Evolutionary conservation across 2,797 vertebrate species (phyloP).

Genomic region (Takifugu ocellatus): DNA sequence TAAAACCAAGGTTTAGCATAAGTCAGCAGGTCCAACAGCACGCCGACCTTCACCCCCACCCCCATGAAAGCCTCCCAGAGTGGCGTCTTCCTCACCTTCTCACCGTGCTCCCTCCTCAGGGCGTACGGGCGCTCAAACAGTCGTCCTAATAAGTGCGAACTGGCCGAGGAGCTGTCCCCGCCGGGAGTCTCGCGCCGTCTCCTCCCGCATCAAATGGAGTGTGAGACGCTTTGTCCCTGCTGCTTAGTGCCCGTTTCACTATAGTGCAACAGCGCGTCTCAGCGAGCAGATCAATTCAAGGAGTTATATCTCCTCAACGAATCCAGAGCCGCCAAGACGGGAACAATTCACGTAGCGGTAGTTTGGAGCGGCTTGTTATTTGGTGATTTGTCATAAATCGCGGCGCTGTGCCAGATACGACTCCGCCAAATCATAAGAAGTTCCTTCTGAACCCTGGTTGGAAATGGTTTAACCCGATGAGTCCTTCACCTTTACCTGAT

Average conservation of each 20-base stretch:
- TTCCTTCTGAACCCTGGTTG: no score
- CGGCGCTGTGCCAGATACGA: no score
- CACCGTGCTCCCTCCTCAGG: slow-evolving; percentile 38
- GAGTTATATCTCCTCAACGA: no score
- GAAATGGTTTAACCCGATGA: slow-evolving; percentile 29
- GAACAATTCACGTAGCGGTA: no score
- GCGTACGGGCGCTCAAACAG: slow-evolving; percentile 41
- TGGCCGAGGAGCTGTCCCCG: slow-evolving; percentile 34
- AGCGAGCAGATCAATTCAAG: neutral
- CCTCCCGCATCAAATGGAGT: slow-evolving; percentile 22
- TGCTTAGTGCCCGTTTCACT: slow-evolving; percentile 33
- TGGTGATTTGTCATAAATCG: no score
- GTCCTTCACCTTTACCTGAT: slow-evolving; percentile 32
- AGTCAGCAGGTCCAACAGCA: slow-evolving; percentile 6
- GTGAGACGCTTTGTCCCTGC: slow-evolving; percentile 46
- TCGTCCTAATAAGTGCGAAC: slow-evolving; percentile 46
- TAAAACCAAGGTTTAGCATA: neutral
- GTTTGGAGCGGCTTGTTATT: no score
- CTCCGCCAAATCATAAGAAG: no score
- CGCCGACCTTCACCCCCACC: slow-evolving; percentile 8
- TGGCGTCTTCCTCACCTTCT: slow-evolving; percentile 35
- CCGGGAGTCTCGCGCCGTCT: slow-evolving; percentile 41
- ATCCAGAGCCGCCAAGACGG: no score
- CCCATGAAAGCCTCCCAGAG: slow-evolving; percentile 19
- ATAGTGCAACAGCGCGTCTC: slow-evolving; percentile 12